Conservation (phyloP, 2,888 invertebrate species). For the Diachrysia chrysitis region DNA sequence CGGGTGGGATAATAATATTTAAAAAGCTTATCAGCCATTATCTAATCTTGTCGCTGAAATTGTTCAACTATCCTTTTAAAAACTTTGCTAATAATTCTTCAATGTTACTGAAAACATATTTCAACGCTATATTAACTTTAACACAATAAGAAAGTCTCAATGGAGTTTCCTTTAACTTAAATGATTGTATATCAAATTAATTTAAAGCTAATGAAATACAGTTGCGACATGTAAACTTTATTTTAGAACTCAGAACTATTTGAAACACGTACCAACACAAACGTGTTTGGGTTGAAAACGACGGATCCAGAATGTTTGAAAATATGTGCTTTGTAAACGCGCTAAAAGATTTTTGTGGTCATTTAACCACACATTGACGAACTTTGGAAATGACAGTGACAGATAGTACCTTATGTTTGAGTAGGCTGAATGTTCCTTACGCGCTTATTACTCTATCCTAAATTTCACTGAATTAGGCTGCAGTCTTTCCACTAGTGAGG, state of each 20-base stretch:
- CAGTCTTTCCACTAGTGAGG: too few species aligned
- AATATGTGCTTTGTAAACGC: not conserved
- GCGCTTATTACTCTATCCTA: too few species aligned
- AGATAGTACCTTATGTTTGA: too few species aligned
- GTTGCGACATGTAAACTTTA: not conserved
- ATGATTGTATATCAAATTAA: not conserved
- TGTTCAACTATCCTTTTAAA: too few species aligned
- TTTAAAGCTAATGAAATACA: not conserved
- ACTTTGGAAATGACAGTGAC: too few species aligned
- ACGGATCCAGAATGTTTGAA: not conserved
- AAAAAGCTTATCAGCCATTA: too few species aligned
- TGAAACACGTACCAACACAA: slow-evolving; percentile 1
- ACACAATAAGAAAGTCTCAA: not conserved
- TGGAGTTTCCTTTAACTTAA: not conserved
- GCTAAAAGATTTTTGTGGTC: not conserved
- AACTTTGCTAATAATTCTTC: too few species aligned
- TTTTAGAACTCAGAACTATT: not conserved
- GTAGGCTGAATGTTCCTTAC: too few species aligned
- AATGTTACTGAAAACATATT: too few species aligned
- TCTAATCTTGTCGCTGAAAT: too few species aligned
- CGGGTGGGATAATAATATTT: too few species aligned
- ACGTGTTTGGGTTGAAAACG: not conserved
- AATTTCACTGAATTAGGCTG: too few species aligned
- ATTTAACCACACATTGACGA: not conserved
- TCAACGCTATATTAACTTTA: not conserved